These are phyloP conservation scores for Fistularia tabacaria DNA, from an alignment of 2,797 vertebrate genomes.

Conservation along the genomic window DNA sequence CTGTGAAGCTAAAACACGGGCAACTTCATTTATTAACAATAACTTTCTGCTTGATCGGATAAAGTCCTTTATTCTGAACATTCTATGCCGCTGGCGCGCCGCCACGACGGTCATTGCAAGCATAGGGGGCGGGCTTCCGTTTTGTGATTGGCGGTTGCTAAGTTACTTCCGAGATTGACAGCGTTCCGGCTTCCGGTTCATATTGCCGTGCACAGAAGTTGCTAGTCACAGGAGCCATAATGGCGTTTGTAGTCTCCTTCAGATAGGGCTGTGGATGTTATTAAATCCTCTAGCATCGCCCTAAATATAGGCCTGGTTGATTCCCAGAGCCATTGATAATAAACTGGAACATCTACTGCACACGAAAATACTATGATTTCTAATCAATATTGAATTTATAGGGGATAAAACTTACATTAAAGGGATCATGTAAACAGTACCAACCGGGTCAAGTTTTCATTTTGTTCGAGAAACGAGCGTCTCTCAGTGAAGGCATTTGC, in stretches of 20 bases:
- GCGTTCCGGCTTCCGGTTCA: conserved; percentile 58
- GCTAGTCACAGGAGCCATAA: conserved; percentile 77
- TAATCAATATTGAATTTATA: conserved; percentile 74
- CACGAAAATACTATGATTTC: conserved; percentile 83
- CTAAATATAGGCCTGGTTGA: conserved; percentile 81
- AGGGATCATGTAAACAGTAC: conserved; percentile 83
- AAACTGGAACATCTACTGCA: conserved; percentile 84
- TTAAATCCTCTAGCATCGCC: conserved; percentile 85
- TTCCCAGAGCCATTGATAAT: conserved; percentile 82
- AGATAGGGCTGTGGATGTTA: conserved; percentile 79
- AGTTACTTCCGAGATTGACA: conserved; percentile 65
- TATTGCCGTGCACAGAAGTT: conserved; percentile 52
- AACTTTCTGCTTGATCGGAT: not conserved
- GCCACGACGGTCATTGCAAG: not conserved
- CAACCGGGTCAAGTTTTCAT: conserved; percentile 83
- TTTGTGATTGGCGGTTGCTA: conserved; percentile 62
- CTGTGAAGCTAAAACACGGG: no score
- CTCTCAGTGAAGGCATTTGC: conserved; percentile 70
- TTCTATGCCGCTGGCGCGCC: conserved; percentile 26
- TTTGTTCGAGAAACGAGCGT: conserved; percentile 78
- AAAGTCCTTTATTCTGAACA: not conserved
- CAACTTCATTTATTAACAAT: not conserved
- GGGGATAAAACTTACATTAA: conserved; percentile 79
- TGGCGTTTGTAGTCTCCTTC: conserved; percentile 80
- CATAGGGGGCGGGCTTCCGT: conserved; percentile 43